A percentile compares a stretch with the other conserved stretches of the same genome.
Conservation (phyloP, 53 echinoderm and acorn worm species). For the Patiria pectinifera region DNA sequence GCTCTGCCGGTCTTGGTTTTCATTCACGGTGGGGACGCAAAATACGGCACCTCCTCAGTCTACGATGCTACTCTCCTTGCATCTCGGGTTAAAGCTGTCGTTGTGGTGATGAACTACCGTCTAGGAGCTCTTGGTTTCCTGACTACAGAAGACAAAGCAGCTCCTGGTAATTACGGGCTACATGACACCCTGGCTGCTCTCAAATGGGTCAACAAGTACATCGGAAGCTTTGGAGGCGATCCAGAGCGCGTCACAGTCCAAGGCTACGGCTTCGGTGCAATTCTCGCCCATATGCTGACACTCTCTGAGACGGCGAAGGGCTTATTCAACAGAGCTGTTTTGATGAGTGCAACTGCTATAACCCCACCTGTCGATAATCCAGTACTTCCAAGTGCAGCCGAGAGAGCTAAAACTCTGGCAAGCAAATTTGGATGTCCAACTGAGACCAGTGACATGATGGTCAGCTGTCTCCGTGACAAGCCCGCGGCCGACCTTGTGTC, state of each 20-base stretch:
- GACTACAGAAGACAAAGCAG: conserved; percentile 57
- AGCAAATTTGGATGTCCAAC: conserved; percentile 43
- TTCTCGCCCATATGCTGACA: conserved; percentile 52
- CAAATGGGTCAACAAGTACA: conserved; percentile 74
- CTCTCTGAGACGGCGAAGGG: conserved; percentile 57
- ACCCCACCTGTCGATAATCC: neutral
- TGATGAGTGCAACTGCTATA: conserved; percentile 51
- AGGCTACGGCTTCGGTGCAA: conserved; percentile 66
- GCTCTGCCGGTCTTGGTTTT: conserved; percentile 73
- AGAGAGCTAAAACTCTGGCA: conserved; percentile 38
- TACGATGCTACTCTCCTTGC: conserved; percentile 60
- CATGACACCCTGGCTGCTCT: conserved; percentile 69
- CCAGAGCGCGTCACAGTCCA: conserved; percentile 65
- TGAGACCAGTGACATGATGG: neutral
- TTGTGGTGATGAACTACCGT: conserved; percentile 79
- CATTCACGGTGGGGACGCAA: conserved; percentile 43
- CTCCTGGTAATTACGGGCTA: conserved; percentile 78
- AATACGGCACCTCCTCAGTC: conserved; percentile 34
- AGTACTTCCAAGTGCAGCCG: conserved; percentile 11
- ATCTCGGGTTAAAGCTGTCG: conserved; percentile 58
- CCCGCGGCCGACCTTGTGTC: conserved; percentile 17
- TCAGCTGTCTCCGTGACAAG: conserved; percentile 33
- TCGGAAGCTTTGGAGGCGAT: conserved; percentile 78
- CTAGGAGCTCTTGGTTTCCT: conserved; percentile 80
- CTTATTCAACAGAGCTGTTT: conserved; percentile 65